Percentiles rank a stretch among this genome's conserved stretches.
These are phyloP conservation scores for Drosophila orosa DNA, from an alignment of 1,140 invertebrate species.

Conservation along the genomic window DNA sequence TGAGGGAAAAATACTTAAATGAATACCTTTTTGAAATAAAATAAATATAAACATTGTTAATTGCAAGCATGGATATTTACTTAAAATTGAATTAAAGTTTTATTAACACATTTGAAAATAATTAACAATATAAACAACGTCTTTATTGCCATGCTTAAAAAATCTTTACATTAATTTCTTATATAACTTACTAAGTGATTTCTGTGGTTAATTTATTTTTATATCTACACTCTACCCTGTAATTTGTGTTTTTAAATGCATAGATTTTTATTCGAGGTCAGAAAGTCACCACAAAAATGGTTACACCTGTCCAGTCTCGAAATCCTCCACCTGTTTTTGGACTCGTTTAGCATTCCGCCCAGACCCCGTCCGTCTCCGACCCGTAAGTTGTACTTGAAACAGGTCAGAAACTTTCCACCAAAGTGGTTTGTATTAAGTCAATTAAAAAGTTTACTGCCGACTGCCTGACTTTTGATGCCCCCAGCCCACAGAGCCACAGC, in stretches of 20 bases:
- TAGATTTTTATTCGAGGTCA: conserved; percentile 48
- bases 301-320: conserved; percentile 42
- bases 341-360: conserved; percentile 66
- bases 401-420: conserved; percentile 81
- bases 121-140: neutral
- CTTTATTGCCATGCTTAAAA: neutral
- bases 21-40: neutral
- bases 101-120: neutral
- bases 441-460: conserved; percentile 83
- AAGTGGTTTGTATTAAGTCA: conserved; percentile 83
- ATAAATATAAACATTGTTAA: neutral
- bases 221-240: neutral
- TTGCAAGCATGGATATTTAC: neutral
- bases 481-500: neutral
- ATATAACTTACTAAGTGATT: neutral
- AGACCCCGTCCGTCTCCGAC: conserved; percentile 14
- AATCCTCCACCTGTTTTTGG: conserved; percentile 26
- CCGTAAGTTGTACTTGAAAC: conserved; percentile 76
- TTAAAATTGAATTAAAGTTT: neutral
- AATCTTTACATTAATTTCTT: neutral
- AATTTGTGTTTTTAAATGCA: conserved; percentile 45
- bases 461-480: conserved; percentile 77
- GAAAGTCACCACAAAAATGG: conserved; percentile 9
- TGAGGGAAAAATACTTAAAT: neutral
- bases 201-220: neutral